Percentiles rank a stretch among this genome's conserved stretches.
Conservation (phyloP, 2,113 vertebrate species). For the Melanerpes aurifrons region DNA sequence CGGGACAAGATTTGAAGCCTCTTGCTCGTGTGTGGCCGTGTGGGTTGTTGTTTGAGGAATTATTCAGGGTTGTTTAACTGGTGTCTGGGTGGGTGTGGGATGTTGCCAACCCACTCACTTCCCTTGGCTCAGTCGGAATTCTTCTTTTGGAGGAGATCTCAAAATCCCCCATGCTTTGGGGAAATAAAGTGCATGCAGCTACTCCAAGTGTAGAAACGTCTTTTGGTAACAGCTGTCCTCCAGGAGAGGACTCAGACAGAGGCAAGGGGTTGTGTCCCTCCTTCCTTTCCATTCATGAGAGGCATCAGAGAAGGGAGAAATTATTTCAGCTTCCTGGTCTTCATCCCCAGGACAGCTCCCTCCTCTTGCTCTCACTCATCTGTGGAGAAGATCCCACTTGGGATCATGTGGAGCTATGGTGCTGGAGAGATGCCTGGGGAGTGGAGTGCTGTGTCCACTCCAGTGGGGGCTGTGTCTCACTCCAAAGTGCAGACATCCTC, state of each 20-base stretch:
- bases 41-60: background rate
- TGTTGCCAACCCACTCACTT: background rate
- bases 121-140: background rate
- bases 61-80: background rate
- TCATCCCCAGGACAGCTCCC: background rate
- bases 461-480: background rate
- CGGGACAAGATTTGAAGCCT: background rate
- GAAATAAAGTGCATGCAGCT: background rate
- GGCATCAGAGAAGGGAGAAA: background rate
- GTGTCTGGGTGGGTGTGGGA: background rate
- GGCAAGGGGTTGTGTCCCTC: background rate
- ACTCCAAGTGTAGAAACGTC: background rate
- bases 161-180: accelerated
- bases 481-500: background rate
- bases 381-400: background rate
- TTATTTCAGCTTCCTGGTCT: background rate
- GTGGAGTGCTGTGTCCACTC: background rate
- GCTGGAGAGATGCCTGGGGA: background rate
- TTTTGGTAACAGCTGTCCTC: background rate
- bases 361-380: background rate
- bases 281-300: background rate
- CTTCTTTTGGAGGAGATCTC: background rate
- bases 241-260: background rate
- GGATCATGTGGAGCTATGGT: accelerated
- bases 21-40: accelerated